Evolutionary conservation across 2,797 vertebrate genomes (phyloP), one percentile per base, ranked within the genome.

Genomic region (Pangasius sanitwongsei): DNA sequence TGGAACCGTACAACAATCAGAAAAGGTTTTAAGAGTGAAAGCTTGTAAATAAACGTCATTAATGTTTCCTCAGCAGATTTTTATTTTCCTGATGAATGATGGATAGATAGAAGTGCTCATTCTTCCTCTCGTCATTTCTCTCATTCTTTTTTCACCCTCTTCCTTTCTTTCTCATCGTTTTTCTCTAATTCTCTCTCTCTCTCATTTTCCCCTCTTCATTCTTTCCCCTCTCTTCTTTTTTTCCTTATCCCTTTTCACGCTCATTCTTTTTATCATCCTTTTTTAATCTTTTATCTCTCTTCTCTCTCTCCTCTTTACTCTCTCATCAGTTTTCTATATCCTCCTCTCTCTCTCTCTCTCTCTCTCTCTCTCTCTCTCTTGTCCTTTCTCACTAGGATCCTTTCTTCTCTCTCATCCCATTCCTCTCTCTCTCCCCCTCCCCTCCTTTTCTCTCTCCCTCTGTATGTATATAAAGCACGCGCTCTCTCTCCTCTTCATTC

Each of bases 391-490:
- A 53, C 28, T 55, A 37, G 34, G 11, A 31, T 83, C 92, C 93
- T 94, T 92, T 95, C 91, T 20, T 61, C n/a, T 94, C 95, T 95
- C 95, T 95, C 94, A 94, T 94, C 91, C 88, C 92, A 9, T 34
- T 18, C 85, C 34, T 59, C 78, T 85, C 69, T 72, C 90, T 70
- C 88, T 61, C 88, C 37, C 85, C 28, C 87, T 91, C 84, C 92
- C 85, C 28, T 2, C 16, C 1, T 50, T 23, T 13, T 31, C 16
- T 25, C 75, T 6, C 55, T 41, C 11, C 25, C 20, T n/a, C 34
- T 28, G 2, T 63, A 2, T 82, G 9, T 81, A 82, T 82, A 82
- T 61, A 82, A 82, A 82, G 80, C 55, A 6, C 80, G 75, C 75
- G 34, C 81, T 8, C 59, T 63, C 23, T 44, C 81, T 57, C 34